Percentiles rank a stretch among this genome's conserved stretches.
Conservation (phyloP, 2,113 vertebrate species). For the Scopus umbretta region DNA sequence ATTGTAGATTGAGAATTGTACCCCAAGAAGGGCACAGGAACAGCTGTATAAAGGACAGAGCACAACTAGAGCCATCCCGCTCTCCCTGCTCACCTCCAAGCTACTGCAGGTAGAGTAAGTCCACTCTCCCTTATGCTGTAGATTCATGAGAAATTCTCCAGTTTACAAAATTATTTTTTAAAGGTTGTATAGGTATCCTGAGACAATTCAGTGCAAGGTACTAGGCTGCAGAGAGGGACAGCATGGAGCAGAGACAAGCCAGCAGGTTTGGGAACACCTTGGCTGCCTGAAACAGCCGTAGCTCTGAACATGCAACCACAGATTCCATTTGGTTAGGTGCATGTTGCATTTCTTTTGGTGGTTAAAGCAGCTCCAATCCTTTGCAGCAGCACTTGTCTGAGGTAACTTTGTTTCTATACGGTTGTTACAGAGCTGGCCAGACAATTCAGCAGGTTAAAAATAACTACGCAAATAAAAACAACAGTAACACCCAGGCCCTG, state of each 20-base stretch:
- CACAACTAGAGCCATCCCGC: not conserved
- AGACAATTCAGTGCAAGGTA: not conserved
- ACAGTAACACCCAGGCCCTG: not conserved
- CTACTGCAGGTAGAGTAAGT: not conserved
- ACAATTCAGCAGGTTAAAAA: slow-evolving; percentile 25
- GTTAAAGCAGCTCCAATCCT: not conserved
- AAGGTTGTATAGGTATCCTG: not conserved
- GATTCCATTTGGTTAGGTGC: not conserved
- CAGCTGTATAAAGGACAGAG: not conserved
- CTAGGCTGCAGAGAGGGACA: not conserved
- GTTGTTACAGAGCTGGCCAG: not conserved
- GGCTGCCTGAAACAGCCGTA: not conserved
- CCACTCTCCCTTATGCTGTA: not conserved
- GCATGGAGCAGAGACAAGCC: not conserved
- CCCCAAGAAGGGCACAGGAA: not conserved
- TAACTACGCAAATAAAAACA: not conserved
- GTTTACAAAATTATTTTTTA: not conserved
- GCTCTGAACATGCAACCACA: not conserved
- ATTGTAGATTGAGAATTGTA: not conserved
- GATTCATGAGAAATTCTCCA: not conserved
- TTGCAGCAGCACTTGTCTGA: not conserved
- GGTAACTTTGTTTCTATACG: not conserved
- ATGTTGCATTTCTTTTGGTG: not conserved
- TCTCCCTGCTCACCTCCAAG: not conserved
- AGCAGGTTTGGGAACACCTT: not conserved